These are phyloP conservation scores for Drosophila saltans DNA, from an alignment of 1,140 invertebrate genomes.

Conservation along the genomic window DNA sequence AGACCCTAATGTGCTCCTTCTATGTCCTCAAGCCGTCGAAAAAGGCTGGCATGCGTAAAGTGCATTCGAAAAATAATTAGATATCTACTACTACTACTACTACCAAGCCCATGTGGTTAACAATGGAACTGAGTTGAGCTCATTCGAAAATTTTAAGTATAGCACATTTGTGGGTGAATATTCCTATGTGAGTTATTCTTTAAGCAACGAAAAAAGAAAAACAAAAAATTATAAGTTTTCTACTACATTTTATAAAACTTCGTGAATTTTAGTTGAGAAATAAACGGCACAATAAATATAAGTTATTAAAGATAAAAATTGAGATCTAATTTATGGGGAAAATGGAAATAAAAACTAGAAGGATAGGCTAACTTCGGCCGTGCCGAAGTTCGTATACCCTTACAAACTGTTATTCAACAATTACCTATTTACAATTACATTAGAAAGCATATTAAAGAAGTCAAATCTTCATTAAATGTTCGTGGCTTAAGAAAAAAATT, in stretches of 20 bases:
- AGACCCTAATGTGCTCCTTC: constrained; percentile 98
- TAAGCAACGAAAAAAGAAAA: neutral
- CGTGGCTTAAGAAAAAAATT: too few relatives aligned
- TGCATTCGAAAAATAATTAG: constrained; percentile 1
- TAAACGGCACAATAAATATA: neutral
- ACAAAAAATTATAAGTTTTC: constrained; percentile 7
- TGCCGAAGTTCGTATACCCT: too few relatives aligned
- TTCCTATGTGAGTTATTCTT: neutral
- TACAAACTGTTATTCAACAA: too few relatives aligned
- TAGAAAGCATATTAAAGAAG: too few relatives aligned
- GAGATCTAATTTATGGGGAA: too few relatives aligned
- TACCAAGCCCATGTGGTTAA: too few relatives aligned
- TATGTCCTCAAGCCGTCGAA: constrained; percentile 87
- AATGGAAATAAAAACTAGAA: too few relatives aligned
- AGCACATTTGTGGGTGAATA: neutral
- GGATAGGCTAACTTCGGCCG: too few relatives aligned
- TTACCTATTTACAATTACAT: too few relatives aligned
- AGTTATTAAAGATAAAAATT: too few relatives aligned
- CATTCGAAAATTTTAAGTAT: neutral
- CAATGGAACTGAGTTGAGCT: neutral
- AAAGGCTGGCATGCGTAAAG: constrained; percentile 87
- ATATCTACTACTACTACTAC: too few relatives aligned
- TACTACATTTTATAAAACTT: neutral
- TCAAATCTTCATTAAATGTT: too few relatives aligned
- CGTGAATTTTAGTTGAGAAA: neutral